Percentiles rank a stretch among this genome's conserved stretches.
These are phyloP conservation scores for Apeltes quadracus DNA, from an alignment of 2,113 vertebrate species.

Conservation along the genomic window DNA sequence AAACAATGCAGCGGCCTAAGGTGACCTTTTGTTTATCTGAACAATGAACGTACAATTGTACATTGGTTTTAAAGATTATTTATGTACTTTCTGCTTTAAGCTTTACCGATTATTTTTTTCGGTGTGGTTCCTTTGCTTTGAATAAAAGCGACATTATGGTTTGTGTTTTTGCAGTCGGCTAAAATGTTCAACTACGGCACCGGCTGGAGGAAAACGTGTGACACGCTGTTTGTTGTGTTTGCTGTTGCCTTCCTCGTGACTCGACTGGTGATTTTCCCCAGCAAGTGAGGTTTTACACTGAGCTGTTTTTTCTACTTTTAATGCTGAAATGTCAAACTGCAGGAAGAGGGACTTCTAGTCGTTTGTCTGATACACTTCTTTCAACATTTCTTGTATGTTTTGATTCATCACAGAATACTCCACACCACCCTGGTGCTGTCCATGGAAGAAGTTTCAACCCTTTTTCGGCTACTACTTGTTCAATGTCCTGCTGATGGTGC, in stretches of 20 bases:
- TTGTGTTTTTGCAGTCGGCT: slow-evolving; percentile 78
- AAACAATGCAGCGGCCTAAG: background rate
- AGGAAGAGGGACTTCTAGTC: background rate
- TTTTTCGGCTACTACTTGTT: slow-evolving; percentile 92
- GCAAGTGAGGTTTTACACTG: slow-evolving; percentile 79
- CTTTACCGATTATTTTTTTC: background rate
- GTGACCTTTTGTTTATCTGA: slow-evolving; percentile 7
- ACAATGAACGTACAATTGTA: background rate
- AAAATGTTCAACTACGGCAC: slow-evolving; percentile 90
- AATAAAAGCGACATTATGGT: background rate
- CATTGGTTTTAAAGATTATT: background rate
- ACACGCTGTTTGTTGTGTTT: slow-evolving; percentile 85
- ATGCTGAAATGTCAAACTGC: background rate
- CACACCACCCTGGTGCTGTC: slow-evolving; percentile 86
- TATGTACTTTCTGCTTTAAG: background rate
- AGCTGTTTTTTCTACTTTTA: background rate
- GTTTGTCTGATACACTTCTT: background rate
- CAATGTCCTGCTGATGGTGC: slow-evolving; percentile 82
- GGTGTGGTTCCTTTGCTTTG: background rate
- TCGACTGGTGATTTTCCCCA: slow-evolving; percentile 85
- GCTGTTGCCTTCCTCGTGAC: slow-evolving; percentile 84
- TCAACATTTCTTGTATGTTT: background rate
- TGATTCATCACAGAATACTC: slow-evolving; percentile 80
- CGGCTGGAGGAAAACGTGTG: slow-evolving; percentile 85
- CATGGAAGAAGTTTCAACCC: slow-evolving; percentile 81